Percentiles rank a stretch among this genome's conserved stretches.
phyloP scores from a whole-genome alignment of 2,888 invertebrate genomes.

The Apodemia zela region DNA sequence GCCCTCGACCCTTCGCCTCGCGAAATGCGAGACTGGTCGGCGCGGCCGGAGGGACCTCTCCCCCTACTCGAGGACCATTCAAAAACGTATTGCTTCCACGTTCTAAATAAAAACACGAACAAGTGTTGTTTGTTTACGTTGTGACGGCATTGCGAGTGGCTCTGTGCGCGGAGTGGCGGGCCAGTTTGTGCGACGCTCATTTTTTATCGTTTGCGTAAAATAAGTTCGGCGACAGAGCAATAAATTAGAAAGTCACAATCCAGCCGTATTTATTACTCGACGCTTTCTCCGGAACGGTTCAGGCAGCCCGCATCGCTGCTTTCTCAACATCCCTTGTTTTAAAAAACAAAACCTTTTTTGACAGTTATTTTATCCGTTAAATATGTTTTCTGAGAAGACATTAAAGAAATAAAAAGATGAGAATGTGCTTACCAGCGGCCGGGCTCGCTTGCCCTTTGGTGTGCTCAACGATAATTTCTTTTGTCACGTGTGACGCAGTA shows the following conservation, averaged over 20 bases:
- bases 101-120: not conserved
- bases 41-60: not conserved
- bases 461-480: not conserved
- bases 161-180: conserved; percentile 27
- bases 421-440: not conserved
- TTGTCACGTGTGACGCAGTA: not conserved
- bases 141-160: conserved; percentile 17
- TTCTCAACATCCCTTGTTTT: conserved; percentile 38
- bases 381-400: not conserved
- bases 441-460: not conserved
- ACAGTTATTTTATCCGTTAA: conserved; percentile 1
- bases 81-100: not conserved
- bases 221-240: conserved; percentile 43
- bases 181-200: conserved; percentile 48
- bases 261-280: conserved; percentile 43
- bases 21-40: not conserved
- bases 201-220: conserved; percentile 45
- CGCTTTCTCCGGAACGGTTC: conserved; percentile 55
- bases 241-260: conserved; percentile 66
- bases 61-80: conserved; percentile 16
- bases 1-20: conserved; percentile 7
- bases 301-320: conserved; percentile 38
- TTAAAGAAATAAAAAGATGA: not conserved
- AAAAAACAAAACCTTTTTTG: conserved; percentile 23
- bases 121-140: conserved; percentile 32